Evolutionary conservation across 2,113 vertebrate genomes (phyloP), one percentile per base, ranked within the genome.

Genomic region (Gallinago undulata): DNA sequence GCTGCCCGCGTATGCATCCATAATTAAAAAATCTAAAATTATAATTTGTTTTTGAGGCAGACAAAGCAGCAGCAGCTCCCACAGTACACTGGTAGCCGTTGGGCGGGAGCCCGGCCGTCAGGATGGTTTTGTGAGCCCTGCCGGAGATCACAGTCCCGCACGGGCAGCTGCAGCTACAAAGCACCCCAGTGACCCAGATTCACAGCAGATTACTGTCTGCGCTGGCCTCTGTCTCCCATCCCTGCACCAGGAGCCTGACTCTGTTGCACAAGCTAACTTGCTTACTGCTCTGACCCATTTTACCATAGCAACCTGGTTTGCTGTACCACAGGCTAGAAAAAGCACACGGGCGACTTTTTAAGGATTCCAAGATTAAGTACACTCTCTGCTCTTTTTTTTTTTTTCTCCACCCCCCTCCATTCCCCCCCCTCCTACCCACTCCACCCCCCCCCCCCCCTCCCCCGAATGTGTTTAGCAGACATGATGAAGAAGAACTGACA

Each of bases 181-280:
- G 98, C 97, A 98, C 98, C 98, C 98, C 83, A 97, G 97, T 99
- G 99, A 99, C 99, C 99, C 98, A 99, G 97, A 99, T 99, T 98
- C 98, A 97, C 97, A 92, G 97, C 96, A 98, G 98, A 98, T 98
- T 97, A 96, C 96, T 97, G 98, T 97, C 94, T 96, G 97, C 97
- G 98, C 89, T 87, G 96, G 97, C 94, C 97, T 74, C 78, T 68
- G 79, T 96, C 75, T 97, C 97, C 97, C 91, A 74, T 93, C 64
- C 4, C 94, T 75, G 91, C 64, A 68, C 96, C 96, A 89, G 88
- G 96, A 97, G 95, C 91, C 93, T 97, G 97, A 97, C 97, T 97
- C 97, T 97, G 97, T 97, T 97, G 96, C 98, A 94, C 57, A 55
- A 97, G 97, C 97, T 97, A 97, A 97, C 98, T 98, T 97, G 97